Evolutionary conservation across 2,113 vertebrate genomes (phyloP).

Genomic region (Zonotrichia leucophrys): DNA sequence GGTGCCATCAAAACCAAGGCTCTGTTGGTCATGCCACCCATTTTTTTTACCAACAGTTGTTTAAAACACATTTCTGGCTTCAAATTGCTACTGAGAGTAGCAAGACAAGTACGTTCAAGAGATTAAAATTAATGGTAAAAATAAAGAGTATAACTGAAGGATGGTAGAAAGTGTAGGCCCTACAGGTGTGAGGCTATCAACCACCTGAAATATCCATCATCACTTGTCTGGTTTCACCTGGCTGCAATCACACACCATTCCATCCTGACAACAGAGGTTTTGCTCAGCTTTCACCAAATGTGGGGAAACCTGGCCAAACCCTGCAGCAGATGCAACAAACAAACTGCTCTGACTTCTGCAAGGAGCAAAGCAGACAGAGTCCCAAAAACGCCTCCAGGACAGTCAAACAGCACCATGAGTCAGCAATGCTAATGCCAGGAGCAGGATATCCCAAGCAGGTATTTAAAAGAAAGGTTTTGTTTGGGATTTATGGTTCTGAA

Average conservation of each 20-base stretch:
- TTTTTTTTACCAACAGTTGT: neutral
- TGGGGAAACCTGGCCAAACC: neutral
- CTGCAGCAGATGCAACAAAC: neutral
- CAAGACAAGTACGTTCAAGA: neutral
- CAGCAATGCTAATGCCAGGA: fast-evolving
- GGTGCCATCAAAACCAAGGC: neutral
- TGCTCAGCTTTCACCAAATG: neutral
- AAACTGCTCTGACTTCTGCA: neutral
- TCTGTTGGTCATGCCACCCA: neutral
- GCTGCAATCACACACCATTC: neutral
- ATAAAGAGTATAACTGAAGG: neutral
- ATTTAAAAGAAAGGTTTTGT: neutral
- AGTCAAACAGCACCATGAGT: neutral
- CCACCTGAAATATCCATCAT: fast-evolving
- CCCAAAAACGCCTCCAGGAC: neutral
- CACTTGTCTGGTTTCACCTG: neutral
- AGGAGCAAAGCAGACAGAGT: neutral
- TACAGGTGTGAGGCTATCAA: neutral
- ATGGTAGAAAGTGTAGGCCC: neutral
- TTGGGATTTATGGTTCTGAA: neutral
- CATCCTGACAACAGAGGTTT: neutral
- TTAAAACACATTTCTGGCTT: neutral
- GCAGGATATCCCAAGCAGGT: neutral
- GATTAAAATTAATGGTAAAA: neutral
- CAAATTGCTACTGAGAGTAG: neutral